A percentile compares a stretch with the other conserved stretches of the same genome.
Conservation (phyloP, 2,888 invertebrate species). For the Cantharis rufa region DNA sequence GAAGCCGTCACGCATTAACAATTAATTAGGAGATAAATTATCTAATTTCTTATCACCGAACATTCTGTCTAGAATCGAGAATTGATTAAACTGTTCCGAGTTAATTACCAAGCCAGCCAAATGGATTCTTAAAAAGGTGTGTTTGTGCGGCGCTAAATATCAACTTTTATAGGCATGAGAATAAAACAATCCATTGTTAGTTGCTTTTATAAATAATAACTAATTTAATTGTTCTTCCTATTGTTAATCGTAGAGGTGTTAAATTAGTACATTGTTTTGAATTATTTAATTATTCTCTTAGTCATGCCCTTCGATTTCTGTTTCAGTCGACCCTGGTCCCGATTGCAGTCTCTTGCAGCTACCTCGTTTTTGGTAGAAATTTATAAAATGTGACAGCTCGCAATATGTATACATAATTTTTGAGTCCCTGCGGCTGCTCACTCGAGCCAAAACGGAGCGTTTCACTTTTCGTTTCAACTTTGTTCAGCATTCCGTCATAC, state of each 20-base stretch:
- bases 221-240: background rate
- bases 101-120: conserved; percentile 5
- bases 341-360: background rate
- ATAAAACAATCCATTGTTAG: conserved; percentile 2
- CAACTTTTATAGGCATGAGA: background rate
- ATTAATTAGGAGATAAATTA: background rate
- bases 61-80: conserved; percentile 4
- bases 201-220: background rate
- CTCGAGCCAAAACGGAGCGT: background rate
- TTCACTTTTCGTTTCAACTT: background rate
- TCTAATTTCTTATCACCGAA: background rate
- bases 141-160: background rate
- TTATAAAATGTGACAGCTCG: background rate
- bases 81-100: conserved; percentile 8
- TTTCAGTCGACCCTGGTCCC: background rate
- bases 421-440: background rate
- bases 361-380: background rate
- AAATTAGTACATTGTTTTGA: conserved; percentile 14
- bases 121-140: conserved; percentile 1
- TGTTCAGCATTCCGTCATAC: background rate
- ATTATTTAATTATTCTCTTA: conserved; percentile 1
- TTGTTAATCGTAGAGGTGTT: conserved; percentile 1
- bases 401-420: background rate
- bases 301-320: background rate
- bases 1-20: background rate